Conservation (phyloP, 2,113 vertebrate species). For the Misgurnus anguillicaudatus region DNA sequence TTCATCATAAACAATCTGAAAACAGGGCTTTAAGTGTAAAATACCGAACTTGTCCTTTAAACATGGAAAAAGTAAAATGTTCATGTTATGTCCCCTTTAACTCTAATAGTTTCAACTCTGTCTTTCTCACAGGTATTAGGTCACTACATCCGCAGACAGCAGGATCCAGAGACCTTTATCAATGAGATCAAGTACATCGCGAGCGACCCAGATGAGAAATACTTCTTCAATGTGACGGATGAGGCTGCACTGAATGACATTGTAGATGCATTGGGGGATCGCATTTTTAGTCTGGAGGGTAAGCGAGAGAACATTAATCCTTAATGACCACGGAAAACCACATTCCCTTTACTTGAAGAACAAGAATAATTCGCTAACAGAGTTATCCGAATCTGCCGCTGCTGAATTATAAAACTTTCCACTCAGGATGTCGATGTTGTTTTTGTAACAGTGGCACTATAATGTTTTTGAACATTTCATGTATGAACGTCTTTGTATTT, state of each 20-base stretch:
- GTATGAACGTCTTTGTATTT: no score
- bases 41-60: no score
- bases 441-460: neutral
- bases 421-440: neutral
- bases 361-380: neutral
- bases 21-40: no score
- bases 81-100: neutral
- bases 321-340: neutral
- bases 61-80: no score
- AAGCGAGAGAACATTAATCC: conserved; percentile 32
- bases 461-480: neutral
- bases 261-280: conserved; percentile 90
- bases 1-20: no score
- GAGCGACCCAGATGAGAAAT: conserved; percentile 91
- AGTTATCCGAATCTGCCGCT: neutral
- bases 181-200: conserved; percentile 91
- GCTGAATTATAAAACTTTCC: neutral
- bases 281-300: conserved; percentile 96
- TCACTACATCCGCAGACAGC: conserved; percentile 89
- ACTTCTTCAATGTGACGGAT: conserved; percentile 94
- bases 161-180: conserved; percentile 91
- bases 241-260: conserved; percentile 94
- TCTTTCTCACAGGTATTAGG: conserved; percentile 82
- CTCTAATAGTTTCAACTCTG: neutral
- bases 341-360: neutral